Evolutionary conservation across 2,888 invertebrate species (phyloP), one percentile per base, ranked within the genome.

Genomic region (Cepaea hortensis): DNA sequence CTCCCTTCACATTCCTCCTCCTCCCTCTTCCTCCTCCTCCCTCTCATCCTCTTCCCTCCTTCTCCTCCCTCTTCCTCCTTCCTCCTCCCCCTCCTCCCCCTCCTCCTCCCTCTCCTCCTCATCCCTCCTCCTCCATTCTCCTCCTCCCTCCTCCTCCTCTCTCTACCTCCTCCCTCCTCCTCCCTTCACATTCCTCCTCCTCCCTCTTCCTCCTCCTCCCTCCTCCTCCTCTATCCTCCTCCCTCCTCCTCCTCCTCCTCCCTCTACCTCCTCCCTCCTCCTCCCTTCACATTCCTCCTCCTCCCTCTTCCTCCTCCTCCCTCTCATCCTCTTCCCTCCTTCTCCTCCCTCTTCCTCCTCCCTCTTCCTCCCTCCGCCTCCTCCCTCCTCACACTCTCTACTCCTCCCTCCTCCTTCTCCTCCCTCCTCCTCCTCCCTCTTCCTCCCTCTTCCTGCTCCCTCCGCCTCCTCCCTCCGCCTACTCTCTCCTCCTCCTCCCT

Each of bases 151-250:
- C 35, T 23, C n/a, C 35, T 35, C 75, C 55, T 55, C n/a, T 9
- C 62, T n/a, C 75, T 61, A 23, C 46, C 61, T 20, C 50, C 61
- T 55, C 73, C 73, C 73, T 73, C 23, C 72, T 72, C 50, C 75
- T 55, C 23, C 72, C 61, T 50, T 55, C 50, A 61, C 18, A 46
- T 75, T 62, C 73, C 62, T 35, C 35, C 23, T 20, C 73, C 62
- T 61, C 62, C 61, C 76, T 75, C 62, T 75, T 61, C 61, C 84
- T 75, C n/a, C 75, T 61, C 35, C 55, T 61, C 35, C 75, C 84
- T n/a, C 62, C 61, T 55, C 75, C 35, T 35, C 18, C 15, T 15
- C 35, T 15, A 20, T 35, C 68, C 68, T 35, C 13, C 65, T 46
- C 11, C n/a, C 62, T n/a, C 70, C 50, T 70, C 82, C 70, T 55